A percentile compares a stretch with the other conserved stretches of the same genome.
phyloP scores from a whole-genome alignment of 2,888 invertebrate genomes.

The Chrysodeixis includens region DNA sequence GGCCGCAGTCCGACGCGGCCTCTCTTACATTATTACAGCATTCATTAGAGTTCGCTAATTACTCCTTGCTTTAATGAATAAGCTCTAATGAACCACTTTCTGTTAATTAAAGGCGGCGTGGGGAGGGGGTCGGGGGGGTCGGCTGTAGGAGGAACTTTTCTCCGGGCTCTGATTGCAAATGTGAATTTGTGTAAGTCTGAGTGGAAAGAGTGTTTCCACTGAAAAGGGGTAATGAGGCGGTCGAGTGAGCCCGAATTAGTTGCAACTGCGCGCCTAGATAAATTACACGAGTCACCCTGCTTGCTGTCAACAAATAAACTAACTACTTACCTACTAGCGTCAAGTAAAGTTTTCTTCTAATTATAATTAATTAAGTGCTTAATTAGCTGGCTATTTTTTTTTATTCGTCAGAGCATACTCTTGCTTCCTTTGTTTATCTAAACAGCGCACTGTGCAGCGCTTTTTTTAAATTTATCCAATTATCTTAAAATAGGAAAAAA shows the following conservation, averaged over 20 bases:
- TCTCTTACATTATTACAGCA: constrained; percentile 93
- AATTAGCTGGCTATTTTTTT: neutral
- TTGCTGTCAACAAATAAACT: constrained; percentile 7
- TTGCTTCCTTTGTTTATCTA: too few relatives aligned
- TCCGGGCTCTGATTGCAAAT: constrained; percentile 89
- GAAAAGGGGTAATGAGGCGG: constrained; percentile 89
- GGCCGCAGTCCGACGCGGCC: constrained; percentile 87
- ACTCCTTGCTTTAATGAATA: constrained; percentile 97
- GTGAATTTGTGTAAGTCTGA: constrained; percentile 89
- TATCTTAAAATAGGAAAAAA: too few relatives aligned
- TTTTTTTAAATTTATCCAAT: too few relatives aligned
- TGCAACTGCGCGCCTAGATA: constrained; percentile 76
- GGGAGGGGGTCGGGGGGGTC: constrained; percentile 64
- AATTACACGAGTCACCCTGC: constrained; percentile 56
- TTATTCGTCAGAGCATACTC: too few relatives aligned
- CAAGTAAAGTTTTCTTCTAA: constrained; percentile 9
- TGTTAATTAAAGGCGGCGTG: constrained; percentile 95
- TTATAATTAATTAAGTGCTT: neutral
- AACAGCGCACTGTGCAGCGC: too few relatives aligned
- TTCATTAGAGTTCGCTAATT: constrained; percentile 96
- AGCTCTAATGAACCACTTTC: constrained; percentile 97
- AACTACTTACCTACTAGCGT: neutral
- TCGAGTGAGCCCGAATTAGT: constrained; percentile 83
- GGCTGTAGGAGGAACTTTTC: constrained; percentile 82
- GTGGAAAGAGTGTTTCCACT: constrained; percentile 86